Conservation (phyloP, 2,113 vertebrate genomes). For the Forbesichthys papilliferus region DNA sequence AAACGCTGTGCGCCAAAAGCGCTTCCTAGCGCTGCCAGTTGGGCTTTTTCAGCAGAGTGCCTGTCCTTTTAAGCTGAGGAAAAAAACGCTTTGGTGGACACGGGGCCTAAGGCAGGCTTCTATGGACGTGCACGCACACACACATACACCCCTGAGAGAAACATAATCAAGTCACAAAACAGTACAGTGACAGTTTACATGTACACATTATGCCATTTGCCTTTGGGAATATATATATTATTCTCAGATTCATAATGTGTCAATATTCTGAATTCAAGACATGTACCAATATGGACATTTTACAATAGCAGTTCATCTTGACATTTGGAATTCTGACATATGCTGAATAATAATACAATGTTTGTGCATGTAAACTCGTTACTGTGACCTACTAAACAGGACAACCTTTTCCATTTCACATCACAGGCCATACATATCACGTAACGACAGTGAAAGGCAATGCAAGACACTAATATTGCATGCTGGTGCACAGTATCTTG, state of each 20-base stretch:
- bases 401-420: too few species aligned
- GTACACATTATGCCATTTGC: background rate
- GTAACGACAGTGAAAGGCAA: constrained; percentile 20
- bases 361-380: too few species aligned
- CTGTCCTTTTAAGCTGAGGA: too few species aligned
- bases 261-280: constrained; percentile 20
- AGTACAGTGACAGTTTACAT: constrained; percentile 1
- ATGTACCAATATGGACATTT: background rate
- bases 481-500: constrained; percentile 12
- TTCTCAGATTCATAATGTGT: background rate
- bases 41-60: too few species aligned
- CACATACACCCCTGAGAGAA: background rate
- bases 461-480: constrained; percentile 12
- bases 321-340: too few species aligned
- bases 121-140: background rate
- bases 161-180: background rate
- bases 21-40: too few species aligned
- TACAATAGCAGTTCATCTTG: too few species aligned
- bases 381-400: too few species aligned
- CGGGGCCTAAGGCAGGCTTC: background rate
- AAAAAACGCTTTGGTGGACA: background rate
- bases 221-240: too few species aligned
- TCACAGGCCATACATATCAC: background rate
- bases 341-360: too few species aligned
- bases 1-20: too few species aligned